phyloP scores from a whole-genome alignment of 2,113 vertebrate species.

The Haemorhous mexicanus region DNA sequence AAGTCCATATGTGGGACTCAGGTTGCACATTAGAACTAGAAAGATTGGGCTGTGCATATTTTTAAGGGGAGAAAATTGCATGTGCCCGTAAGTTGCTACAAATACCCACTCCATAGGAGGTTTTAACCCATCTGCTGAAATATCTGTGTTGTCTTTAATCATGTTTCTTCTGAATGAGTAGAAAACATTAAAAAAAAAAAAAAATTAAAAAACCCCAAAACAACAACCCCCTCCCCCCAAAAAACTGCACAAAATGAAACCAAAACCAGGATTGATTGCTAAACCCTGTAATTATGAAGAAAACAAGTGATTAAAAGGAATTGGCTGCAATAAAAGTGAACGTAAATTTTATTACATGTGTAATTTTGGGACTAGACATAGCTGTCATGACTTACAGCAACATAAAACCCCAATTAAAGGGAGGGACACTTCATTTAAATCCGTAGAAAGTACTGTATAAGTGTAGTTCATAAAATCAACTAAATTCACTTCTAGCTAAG shows the following conservation, averaged over 20 bases:
- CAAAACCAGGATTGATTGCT: background rate
- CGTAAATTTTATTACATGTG: background rate
- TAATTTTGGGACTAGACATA: background rate
- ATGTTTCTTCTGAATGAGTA: background rate
- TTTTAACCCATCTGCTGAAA: background rate
- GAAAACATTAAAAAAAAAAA: background rate
- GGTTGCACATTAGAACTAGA: background rate
- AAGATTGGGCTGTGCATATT: background rate
- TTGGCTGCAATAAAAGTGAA: background rate
- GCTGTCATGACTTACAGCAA: background rate
- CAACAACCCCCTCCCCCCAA: rapidly evolving
- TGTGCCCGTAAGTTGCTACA: background rate
- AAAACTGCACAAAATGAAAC: background rate
- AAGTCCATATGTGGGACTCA: background rate
- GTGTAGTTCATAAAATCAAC: background rate
- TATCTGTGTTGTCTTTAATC: background rate
- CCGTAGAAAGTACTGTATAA: background rate
- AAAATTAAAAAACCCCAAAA: rapidly evolving
- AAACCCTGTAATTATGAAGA: background rate
- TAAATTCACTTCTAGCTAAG: background rate
- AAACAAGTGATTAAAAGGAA: background rate
- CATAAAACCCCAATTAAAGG: background rate
- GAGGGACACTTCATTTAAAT: background rate
- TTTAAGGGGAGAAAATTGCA: background rate
- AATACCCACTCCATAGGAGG: background rate